A percentile compares a stretch with the other conserved stretches of the same genome.
phyloP scores from a whole-genome alignment of 2,113 vertebrate genomes.

The Dolichallabes microphthalmus region DNA sequence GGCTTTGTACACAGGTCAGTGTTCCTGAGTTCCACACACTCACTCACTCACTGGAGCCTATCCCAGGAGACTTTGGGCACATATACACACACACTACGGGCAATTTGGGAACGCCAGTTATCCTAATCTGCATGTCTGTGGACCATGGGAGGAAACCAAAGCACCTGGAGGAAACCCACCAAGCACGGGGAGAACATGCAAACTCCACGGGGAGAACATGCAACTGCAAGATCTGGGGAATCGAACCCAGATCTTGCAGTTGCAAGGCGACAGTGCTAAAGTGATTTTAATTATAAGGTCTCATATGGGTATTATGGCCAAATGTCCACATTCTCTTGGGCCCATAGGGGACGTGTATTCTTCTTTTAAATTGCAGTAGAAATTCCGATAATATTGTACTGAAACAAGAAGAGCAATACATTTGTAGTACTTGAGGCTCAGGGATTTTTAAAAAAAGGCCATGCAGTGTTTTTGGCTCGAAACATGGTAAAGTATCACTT shows the following conservation, averaged over 20 bases:
- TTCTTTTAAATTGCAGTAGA: not conserved
- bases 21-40: not conserved
- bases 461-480: not conserved
- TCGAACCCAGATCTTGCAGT: too few species aligned
- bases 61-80: too few species aligned
- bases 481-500: conserved; percentile 6
- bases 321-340: not conserved
- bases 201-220: too few species aligned
- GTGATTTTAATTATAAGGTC: not conserved
- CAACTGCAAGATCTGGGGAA: too few species aligned
- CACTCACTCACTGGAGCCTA: too few species aligned
- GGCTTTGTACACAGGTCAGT: not conserved
- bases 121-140: too few species aligned
- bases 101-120: too few species aligned
- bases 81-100: too few species aligned
- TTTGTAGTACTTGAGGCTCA: not conserved
- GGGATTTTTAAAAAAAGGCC: not conserved
- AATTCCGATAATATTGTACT: not conserved
- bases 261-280: too few species aligned
- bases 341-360: not conserved
- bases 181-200: too few species aligned
- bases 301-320: not conserved
- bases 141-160: too few species aligned
- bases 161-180: too few species aligned
- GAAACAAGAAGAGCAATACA: not conserved